Evolutionary conservation across 2,797 vertebrate genomes (phyloP), one percentile per base, ranked within the genome.

Genomic region (Sebastolobus altivelis): DNA sequence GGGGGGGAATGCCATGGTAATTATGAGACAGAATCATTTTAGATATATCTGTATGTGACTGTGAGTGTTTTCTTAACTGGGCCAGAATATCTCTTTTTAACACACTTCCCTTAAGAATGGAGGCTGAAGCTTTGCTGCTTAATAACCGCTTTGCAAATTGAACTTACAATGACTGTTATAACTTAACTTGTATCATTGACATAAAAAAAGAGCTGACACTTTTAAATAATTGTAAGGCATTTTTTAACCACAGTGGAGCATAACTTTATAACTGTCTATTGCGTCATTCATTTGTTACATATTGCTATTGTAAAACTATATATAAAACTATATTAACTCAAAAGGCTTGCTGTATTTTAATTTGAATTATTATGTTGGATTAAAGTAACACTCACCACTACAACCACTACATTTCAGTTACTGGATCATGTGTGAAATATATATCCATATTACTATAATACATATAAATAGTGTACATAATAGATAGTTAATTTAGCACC

Each of bases 21-120:
- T 76, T 59, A 79, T 52, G 16, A 73, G 43, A 71, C 9, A 25
- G 74, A 63, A 71, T 65, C 25, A 12, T 56, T 77, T 22, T 18
- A 54, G 54, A 67, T 62, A 40, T 25, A 62, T 67, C 63, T 68
- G 12, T 5, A 40, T 75, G 35, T 18, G 46, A 14, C 22, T 65
- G 43, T 22, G 58, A 33, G 7, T 55, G 7, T 76, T 74, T 75
- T 63, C 25, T 27, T 16, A 65, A 78, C 66, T 67, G 22, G 46
- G 62, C 38, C 70, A 65, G 65, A 46, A 25, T 38, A 59, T 61
- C 22, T 52, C 18, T 20, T 63, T 43, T 71, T 29, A 67, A 62
- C 35, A 16, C 31, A 5, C 52, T 75, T 67, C 73, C n/a, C 58
- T 54, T 5, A 49, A 61, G 40, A 79, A 38, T 16, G 4, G 33